Evolutionary conservation across 1,140 invertebrate species (phyloP).

Genomic region (Steinernema khuongi): DNA sequence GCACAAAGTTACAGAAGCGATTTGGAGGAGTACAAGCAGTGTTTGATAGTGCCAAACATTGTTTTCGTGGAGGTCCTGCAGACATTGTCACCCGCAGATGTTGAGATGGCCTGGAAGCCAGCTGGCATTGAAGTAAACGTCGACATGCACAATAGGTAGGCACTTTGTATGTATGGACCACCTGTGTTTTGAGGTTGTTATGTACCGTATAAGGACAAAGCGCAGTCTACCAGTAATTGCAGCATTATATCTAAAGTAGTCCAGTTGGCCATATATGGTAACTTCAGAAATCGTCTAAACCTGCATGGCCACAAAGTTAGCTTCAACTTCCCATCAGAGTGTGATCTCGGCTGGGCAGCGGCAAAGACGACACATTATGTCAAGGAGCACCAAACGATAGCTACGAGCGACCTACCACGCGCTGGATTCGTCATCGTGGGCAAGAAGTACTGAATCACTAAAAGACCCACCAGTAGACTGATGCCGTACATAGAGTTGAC

Average conservation of each 20-base stretch:
- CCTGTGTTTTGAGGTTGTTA: neutral
- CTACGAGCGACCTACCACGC: neutral
- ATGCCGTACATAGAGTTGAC: neutral
- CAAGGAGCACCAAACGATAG: neutral
- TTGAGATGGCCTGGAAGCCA: neutral
- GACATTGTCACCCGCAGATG: neutral
- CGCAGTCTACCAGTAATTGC: neutral
- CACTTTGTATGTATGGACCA: neutral
- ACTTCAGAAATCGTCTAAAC: conserved; percentile 33
- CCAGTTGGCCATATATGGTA: neutral
- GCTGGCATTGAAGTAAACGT: neutral
- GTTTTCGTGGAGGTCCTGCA: neutral
- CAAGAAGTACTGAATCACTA: neutral
- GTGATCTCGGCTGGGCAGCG: neutral
- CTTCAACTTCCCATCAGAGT: neutral
- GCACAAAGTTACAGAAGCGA: neutral
- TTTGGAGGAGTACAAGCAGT: neutral
- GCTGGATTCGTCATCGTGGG: neutral
- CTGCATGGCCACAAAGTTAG: neutral
- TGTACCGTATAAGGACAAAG: neutral
- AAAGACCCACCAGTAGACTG: neutral
- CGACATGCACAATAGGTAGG: conserved; percentile 2
- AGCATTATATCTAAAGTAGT: neutral
- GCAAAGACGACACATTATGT: neutral
- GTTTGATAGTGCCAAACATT: neutral